phyloP scores from a whole-genome alignment of 2,797 vertebrate genomes.

The Paguma larvata region DNA sequence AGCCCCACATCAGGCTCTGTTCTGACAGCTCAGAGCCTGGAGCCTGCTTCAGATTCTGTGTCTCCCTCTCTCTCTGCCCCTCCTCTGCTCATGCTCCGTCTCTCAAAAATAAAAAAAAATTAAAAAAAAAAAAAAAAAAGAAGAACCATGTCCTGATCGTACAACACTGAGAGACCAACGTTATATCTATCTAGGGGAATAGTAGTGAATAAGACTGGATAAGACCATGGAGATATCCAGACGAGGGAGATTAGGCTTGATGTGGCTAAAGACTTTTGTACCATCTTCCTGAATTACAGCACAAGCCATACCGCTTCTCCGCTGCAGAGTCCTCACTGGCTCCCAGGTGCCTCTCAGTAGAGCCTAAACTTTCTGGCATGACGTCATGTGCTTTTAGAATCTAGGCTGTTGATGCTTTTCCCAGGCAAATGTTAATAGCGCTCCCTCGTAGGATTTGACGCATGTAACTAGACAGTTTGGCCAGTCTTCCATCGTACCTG shows the following conservation, averaged over 20 bases:
- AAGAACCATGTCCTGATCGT: not conserved
- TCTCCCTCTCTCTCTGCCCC: too few relatives aligned
- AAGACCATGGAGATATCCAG: not conserved
- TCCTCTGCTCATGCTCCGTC: too few relatives aligned
- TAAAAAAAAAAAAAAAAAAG: too few relatives aligned
- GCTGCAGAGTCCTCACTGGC: not conserved
- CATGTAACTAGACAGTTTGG: not conserved
- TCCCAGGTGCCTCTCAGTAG: not conserved
- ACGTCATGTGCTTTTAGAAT: not conserved
- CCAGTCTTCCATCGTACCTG: not conserved
- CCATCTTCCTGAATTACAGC: not conserved
- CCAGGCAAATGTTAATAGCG: not conserved
- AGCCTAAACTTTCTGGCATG: not conserved
- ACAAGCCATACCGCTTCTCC: not conserved
- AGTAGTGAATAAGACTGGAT: not conserved
- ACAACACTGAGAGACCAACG: not conserved
- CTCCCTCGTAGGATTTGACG: not conserved
- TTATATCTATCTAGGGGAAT: not conserved
- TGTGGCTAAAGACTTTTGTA: not conserved
- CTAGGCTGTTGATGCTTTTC: not conserved
- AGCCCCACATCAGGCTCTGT: too few relatives aligned
- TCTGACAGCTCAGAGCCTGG: too few relatives aligned
- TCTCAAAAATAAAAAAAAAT: too few relatives aligned
- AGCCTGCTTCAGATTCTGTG: too few relatives aligned
- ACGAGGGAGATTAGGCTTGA: not conserved